Base-by-base conservation (phyloP, 2,888 invertebrate genomes). In the Scrobipalpa atriplicella region DNA sequence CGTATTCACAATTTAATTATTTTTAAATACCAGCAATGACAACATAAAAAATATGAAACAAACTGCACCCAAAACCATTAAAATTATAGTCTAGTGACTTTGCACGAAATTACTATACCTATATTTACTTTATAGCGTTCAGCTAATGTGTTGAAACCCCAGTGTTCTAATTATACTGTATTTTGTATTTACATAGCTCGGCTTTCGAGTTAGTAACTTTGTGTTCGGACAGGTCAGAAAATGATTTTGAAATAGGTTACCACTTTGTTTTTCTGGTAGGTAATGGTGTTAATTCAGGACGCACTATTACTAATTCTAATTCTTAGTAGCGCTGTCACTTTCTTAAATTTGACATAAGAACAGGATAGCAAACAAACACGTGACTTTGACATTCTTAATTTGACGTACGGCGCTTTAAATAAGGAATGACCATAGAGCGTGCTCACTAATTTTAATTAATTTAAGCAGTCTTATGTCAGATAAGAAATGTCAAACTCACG, bases 101-200 rank as follows among this genome's bases (percentile, higher is more conserved):
- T 47, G 47, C 47, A 47, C 47, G n/a, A 47, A 47, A 47, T 47
- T n/a, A 47, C 47, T 47, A 6, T 47, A 47, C 47, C 5, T 16
- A 47, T n/a, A 16, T n/a, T n/a, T 47, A 47, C 47, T 47, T 47
- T 16, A 7, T 47, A 47, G n/a, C 47, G 47, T 47, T 10, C 16
- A 47, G 47, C 47, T 47, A 47, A 62, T 18, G 62, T 62, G 47
- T 62, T 62, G 62, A 62, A 62, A 62, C 62, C 62, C 41, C 21
- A 41, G 29, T 18, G 13, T 16, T 19, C 6, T 61, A 61, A 61
- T 39, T 61, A 41, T 13, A 16, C 9, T 9, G 29, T 58, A 36
- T 58, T 58, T 36, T 16, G n/a, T 47, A 47, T 47, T 47, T 47
- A 47, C 16, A 16, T n/a, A 29, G 5, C 29, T 5, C 29, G 29